These are phyloP conservation scores for Cantharis nigra DNA, from an alignment of 2,888 invertebrate species.

Conservation along the genomic window DNA sequence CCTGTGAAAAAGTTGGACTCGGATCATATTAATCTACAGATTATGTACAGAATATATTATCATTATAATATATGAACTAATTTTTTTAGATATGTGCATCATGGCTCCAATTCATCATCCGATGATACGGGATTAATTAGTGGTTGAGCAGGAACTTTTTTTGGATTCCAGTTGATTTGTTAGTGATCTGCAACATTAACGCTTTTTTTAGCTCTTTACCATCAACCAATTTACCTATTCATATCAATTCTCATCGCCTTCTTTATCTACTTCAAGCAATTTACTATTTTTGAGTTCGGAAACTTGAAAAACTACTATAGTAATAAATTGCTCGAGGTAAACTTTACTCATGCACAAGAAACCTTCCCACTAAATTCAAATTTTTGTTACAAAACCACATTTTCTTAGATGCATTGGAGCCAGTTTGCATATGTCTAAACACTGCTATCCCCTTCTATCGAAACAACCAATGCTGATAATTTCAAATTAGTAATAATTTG, in stretches of 20 bases:
- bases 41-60: not conserved
- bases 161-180: not conserved
- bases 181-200: constrained; percentile 3
- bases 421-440: not conserved
- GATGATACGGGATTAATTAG: not conserved
- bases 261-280: not conserved
- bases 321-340: not conserved
- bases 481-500: not conserved
- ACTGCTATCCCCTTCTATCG: not conserved
- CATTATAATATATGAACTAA: not conserved
- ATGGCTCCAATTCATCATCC: constrained; percentile 1
- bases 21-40: not conserved
- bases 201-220: not conserved
- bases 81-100: constrained; percentile 1
- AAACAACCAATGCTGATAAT: not conserved
- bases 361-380: not conserved
- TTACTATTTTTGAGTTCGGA: not conserved
- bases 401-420: not conserved
- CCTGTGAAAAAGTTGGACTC: not conserved
- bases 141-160: not conserved
- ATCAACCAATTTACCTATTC: not conserved
- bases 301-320: not conserved
- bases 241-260: not conserved
- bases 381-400: not conserved
- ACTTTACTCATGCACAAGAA: not conserved